A percentile compares a stretch with the other conserved stretches of the same genome.
phyloP scores from a whole-genome alignment of 2,888 invertebrate species.

The Ligdia adustata region DNA sequence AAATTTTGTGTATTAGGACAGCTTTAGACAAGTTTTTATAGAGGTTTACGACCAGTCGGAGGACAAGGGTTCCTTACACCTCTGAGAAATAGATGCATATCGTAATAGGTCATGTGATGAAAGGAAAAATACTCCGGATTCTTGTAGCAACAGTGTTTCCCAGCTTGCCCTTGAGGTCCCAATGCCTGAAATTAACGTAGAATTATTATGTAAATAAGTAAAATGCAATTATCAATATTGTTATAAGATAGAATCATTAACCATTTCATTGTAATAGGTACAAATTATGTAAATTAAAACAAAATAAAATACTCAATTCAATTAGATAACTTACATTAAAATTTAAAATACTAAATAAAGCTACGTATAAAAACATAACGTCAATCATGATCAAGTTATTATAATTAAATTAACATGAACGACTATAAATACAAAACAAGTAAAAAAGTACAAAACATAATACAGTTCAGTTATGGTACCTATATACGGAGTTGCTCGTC shows the following conservation, averaged over 20 bases:
- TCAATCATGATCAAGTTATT: no score
- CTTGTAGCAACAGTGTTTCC: conserved; percentile 51
- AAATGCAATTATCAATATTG: no score
- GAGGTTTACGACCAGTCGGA: conserved; percentile 49
- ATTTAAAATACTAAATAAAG: neutral
- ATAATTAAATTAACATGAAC: no score
- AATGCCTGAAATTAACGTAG: conserved; percentile 47
- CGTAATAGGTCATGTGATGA: conserved; percentile 69
- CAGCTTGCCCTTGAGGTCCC: conserved; percentile 53
- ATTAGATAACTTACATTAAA: neutral
- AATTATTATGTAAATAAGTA: no score
- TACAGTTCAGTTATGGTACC: no score
- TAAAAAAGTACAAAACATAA: no score
- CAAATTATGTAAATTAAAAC: neutral
- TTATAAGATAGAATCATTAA: no score
- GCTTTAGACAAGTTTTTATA: conserved; percentile 7
- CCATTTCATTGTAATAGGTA: no score
- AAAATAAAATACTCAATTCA: neutral
- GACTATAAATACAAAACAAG: no score
- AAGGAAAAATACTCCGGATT: conserved; percentile 70
- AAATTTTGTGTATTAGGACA: no score
- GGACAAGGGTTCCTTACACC: conserved; percentile 46
- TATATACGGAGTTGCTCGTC: no score
- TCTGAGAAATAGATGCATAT: conserved; percentile 53
- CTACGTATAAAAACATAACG: no score